These are phyloP conservation scores for Dasysyrphus tricinctus DNA, from an alignment of 2,888 invertebrate genomes.

Conservation along the genomic window DNA sequence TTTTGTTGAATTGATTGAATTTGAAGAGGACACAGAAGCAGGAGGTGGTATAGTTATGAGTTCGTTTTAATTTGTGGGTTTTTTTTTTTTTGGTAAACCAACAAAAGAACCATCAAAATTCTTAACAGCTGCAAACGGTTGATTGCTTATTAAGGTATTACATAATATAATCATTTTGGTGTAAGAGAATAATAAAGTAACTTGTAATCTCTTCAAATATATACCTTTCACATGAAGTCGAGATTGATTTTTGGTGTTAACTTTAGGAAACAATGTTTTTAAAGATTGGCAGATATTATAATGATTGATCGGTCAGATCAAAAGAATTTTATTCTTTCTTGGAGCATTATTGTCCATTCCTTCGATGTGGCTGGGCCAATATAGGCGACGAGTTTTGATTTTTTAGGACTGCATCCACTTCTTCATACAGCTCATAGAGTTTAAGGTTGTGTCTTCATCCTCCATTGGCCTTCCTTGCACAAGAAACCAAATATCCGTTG, in stretches of 20 bases:
- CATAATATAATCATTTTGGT: constrained; percentile 21
- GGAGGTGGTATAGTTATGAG: constrained; percentile 1
- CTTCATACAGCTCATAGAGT: no score
- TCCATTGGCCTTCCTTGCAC: no score
- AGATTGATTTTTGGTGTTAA: background rate
- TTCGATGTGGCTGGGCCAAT: no score
- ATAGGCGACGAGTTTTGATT: no score
- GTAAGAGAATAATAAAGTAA: constrained; percentile 7
- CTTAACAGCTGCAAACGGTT: constrained; percentile 14
- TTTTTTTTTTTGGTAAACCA: background rate
- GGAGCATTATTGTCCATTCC: no score
- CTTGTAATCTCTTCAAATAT: constrained; percentile 27
- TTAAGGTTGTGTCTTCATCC: no score
- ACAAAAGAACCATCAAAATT: background rate
- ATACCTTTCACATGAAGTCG: background rate
- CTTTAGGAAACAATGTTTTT: no score
- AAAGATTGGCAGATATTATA: no score
- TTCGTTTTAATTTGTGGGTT: background rate
- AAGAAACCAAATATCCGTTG: no score
- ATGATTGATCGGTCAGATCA: no score
- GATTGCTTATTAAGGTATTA: constrained; percentile 25
- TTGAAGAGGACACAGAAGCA: background rate
- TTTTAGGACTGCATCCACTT: no score
- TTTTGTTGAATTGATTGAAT: constrained; percentile 7
- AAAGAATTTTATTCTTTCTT: no score